Conservation (phyloP, 2,888 invertebrate species). For the Torymus tubicola region DNA sequence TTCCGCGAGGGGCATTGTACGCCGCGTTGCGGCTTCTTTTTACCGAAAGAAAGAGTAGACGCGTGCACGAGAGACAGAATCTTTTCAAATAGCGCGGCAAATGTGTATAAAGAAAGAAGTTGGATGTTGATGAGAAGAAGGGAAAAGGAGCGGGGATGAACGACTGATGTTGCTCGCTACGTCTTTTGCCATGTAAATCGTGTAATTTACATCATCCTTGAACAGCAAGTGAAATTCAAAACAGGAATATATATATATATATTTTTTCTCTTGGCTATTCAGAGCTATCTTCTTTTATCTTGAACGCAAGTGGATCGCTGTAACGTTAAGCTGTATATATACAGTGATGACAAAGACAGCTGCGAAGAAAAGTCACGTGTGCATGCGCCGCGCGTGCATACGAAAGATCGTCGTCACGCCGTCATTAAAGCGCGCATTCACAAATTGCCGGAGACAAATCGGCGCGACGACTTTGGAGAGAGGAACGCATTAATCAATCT, state of each 20-base stretch:
- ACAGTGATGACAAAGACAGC: constrained; percentile 16
- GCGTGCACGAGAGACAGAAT: background rate
- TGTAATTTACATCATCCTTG: constrained; percentile 53
- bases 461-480: constrained; percentile 11
- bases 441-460: constrained; percentile 52
- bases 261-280: background rate
- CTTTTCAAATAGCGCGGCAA: constrained; percentile 17
- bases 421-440: constrained; percentile 43
- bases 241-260: constrained; percentile 24
- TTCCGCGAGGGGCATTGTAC: constrained; percentile 12
- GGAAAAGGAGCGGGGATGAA: background rate
- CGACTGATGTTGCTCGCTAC: background rate
- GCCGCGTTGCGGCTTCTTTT: background rate
- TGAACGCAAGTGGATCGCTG: too few relatives aligned
- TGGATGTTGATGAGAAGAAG: too few relatives aligned
- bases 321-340: too few relatives aligned
- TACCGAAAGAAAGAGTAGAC: background rate
- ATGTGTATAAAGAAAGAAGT: constrained; percentile 22
- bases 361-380: constrained; percentile 23
- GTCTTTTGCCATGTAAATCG: constrained; percentile 53
- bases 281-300: background rate
- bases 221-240: constrained; percentile 51
- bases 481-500: constrained; percentile 52
- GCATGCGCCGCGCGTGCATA: background rate
- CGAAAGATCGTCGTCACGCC: constrained; percentile 32